Conservation (phyloP, 2,113 vertebrate genomes). For the Amphiprion ocellaris region DNA sequence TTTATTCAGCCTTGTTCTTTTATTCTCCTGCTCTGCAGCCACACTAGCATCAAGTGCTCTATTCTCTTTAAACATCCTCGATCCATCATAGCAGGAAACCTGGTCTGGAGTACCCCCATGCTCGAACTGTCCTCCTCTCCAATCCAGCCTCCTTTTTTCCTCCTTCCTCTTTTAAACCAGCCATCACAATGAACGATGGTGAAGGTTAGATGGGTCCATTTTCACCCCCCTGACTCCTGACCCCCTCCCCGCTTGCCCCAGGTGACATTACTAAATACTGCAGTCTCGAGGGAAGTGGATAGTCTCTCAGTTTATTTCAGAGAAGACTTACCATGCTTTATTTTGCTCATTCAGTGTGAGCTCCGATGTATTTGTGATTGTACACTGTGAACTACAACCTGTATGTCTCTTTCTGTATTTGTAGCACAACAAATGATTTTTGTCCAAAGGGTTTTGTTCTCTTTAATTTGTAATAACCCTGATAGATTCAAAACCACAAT, state of each 20-base stretch:
- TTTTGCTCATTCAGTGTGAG: conserved; percentile 48
- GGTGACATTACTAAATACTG: conserved; percentile 86
- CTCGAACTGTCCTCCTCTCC: conserved; percentile 45
- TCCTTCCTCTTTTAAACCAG: conserved; percentile 68
- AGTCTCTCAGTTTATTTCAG: conserved; percentile 75
- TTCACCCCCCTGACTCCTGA: conserved; percentile 67
- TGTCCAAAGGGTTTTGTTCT: conserved; percentile 3
- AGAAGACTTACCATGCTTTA: conserved; percentile 50
- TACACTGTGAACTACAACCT: background rate
- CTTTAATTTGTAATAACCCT: conserved; percentile 11
- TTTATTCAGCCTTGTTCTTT: conserved; percentile 71
- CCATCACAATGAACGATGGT: conserved; percentile 85
- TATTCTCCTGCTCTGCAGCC: conserved; percentile 56
- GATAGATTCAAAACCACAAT: conserved; percentile 13
- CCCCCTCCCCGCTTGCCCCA: conserved; percentile 68
- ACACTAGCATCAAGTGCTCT: conserved; percentile 58
- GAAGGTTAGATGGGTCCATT: conserved; percentile 83
- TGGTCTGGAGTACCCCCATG: conserved; percentile 42
- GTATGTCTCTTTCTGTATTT: conserved; percentile 1
- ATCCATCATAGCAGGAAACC: conserved; percentile 81
- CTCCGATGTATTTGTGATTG: background rate
- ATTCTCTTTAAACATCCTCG: conserved; percentile 77
- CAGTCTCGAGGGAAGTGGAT: conserved; percentile 77
- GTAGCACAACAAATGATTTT: background rate
- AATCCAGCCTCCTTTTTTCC: conserved; percentile 30